Conservation (phyloP, 2,888 invertebrate genomes). For the Athrips mouffetella region DNA sequence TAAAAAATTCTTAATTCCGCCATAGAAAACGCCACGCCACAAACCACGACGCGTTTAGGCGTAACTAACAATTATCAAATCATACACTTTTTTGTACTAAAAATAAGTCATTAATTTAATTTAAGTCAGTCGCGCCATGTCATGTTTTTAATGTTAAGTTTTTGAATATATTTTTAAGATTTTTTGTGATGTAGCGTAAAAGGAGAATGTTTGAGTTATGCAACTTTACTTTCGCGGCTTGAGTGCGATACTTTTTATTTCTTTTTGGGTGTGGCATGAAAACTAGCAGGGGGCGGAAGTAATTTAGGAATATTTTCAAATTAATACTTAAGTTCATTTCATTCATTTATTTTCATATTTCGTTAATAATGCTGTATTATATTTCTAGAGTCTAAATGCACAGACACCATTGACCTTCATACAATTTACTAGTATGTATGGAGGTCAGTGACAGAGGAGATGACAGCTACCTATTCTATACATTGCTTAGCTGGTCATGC, state of each 20-base stretch:
- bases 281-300: conserved; percentile 2
- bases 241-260: conserved; percentile 32
- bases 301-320: no score
- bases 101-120: conserved; percentile 50
- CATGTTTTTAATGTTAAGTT: conserved; percentile 32
- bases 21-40: not conserved
- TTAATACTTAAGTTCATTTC: no score
- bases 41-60: conserved; percentile 39
- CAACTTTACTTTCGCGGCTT: conserved; percentile 32
- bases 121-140: conserved; percentile 75
- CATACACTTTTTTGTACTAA: conserved; percentile 34
- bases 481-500: no score
- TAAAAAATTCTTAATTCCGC: conserved; percentile 6
- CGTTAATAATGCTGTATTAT: no score
- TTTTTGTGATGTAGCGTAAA: conserved; percentile 39
- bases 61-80: conserved; percentile 42
- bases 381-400: no score
- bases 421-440: no score
- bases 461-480: no score
- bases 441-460: no score
- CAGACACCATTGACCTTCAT: no score
- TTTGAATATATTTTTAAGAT: conserved; percentile 44
- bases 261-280: conserved; percentile 17
- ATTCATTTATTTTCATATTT: no score
- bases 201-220: conserved; percentile 33